Percentiles rank a stretch among this genome's conserved stretches.
Evolutionary conservation across 2,113 vertebrate genomes (phyloP).

Genomic region (human (Homo sapiens)): DNA sequence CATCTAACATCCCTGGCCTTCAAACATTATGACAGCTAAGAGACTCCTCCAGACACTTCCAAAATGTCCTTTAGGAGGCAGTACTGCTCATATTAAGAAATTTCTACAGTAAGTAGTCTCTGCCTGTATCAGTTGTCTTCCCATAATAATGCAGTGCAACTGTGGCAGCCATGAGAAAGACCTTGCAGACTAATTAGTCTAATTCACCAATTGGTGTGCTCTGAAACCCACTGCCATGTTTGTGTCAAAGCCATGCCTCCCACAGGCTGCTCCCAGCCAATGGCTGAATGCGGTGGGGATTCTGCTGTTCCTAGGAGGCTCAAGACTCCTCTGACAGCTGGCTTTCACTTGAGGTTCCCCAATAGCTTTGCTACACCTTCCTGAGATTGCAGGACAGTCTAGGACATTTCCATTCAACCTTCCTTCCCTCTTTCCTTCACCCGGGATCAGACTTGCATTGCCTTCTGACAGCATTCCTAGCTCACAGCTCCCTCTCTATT

Average conservation of each 20-base stretch:
- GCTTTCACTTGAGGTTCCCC: not conserved
- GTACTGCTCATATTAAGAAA: not conserved
- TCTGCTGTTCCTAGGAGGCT: not conserved
- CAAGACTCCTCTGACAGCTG: not conserved
- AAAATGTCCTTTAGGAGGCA: not conserved
- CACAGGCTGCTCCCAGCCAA: not conserved
- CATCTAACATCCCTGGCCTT: not conserved
- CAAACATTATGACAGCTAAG: not conserved
- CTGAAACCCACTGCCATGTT: not conserved
- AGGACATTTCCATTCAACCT: not conserved
- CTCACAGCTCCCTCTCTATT: not conserved
- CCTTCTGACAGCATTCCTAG: not conserved
- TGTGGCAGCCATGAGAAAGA: not conserved
- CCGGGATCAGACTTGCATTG: not conserved
- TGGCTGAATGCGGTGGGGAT: not conserved
- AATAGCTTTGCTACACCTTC: not conserved
- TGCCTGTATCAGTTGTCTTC: not conserved
- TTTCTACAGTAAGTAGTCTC: not conserved
- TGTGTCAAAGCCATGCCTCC: not conserved
- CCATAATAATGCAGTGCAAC: not conserved
- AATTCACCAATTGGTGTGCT: not conserved
- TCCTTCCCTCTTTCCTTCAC: not conserved
- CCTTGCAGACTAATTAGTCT: not conserved
- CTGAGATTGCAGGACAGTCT: not conserved
- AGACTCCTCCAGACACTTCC: not conserved